Evolutionary conservation across 2,888 invertebrate genomes (phyloP).

Genomic region (Andrena bucephala): DNA sequence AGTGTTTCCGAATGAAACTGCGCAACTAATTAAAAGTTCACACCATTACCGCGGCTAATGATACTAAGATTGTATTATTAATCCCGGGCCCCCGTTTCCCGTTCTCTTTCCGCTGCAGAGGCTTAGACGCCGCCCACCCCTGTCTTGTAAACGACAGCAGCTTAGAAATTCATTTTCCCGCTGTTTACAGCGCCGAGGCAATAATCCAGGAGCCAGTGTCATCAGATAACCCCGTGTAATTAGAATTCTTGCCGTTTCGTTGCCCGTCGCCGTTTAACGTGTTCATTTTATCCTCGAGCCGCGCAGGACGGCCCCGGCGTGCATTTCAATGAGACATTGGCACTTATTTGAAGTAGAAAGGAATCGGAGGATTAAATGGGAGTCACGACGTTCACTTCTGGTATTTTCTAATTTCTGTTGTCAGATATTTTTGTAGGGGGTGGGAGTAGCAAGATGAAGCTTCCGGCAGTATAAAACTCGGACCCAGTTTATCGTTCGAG

Average conservation of each 20-base stretch:
- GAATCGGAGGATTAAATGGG: not conserved
- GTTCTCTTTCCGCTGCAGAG: slow-evolving; percentile 11
- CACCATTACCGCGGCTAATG: slow-evolving; percentile 83
- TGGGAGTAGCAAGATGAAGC: not conserved
- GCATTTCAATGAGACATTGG: not conserved
- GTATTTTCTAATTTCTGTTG: slow-evolving; percentile 5
- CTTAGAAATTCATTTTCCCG: slow-evolving; percentile 36
- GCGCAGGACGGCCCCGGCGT: not conserved
- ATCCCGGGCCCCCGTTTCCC: slow-evolving; percentile 65
- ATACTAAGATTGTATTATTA: slow-evolving; percentile 84
- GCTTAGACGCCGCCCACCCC: not conserved
- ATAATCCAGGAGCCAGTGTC: slow-evolving; percentile 8
- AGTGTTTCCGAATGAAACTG: slow-evolving; percentile 83
- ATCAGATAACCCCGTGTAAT: slow-evolving; percentile 21
- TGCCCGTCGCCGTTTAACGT: not conserved
- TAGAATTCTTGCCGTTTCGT: slow-evolving; percentile 17
- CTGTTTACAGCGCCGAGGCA: slow-evolving; percentile 22
- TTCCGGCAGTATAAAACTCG: not conserved
- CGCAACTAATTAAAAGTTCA: slow-evolving; percentile 84
- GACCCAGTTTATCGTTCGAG: too few relatives aligned
- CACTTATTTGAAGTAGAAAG: not conserved
- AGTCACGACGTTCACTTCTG: not conserved
- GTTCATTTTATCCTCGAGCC: not conserved
- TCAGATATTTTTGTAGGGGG: too few relatives aligned
- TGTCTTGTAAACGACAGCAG: slow-evolving; percentile 31